Conservation (phyloP, 2,113 vertebrate genomes). For the Anoura caudifer region DNA sequence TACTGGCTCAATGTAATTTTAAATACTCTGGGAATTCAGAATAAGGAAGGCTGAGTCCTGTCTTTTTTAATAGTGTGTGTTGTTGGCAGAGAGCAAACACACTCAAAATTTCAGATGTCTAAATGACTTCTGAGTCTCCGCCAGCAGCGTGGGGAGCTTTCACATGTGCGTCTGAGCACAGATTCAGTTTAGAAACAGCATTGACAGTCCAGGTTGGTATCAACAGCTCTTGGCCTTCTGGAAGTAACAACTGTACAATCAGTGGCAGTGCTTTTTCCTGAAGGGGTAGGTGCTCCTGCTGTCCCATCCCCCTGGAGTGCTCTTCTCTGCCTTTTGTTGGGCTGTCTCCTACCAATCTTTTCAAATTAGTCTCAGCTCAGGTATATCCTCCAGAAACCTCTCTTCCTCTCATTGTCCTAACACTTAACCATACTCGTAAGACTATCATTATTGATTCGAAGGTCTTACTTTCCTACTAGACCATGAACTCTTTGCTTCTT, state of each 20-base stretch:
- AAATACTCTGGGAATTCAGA: slow-evolving; percentile 43
- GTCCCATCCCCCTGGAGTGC: neutral
- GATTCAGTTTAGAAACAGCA: neutral
- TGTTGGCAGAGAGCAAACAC: slow-evolving; percentile 26
- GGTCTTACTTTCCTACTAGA: neutral
- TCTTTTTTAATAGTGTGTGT: slow-evolving; percentile 16
- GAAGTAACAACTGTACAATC: neutral
- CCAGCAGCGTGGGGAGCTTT: neutral
- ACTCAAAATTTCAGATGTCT: slow-evolving; percentile 24
- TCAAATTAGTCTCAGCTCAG: slow-evolving; percentile 23
- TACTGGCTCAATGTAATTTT: neutral
- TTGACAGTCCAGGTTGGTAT: neutral
- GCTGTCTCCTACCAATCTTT: neutral
- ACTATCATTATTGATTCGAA: neutral
- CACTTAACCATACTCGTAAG: neutral
- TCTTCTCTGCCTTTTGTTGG: neutral
- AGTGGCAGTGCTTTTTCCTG: neutral
- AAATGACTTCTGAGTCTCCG: slow-evolving; percentile 23
- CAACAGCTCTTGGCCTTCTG: neutral
- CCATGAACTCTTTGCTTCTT: neutral
- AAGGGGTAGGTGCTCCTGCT: neutral
- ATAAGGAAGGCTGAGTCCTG: neutral
- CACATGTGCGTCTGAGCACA: neutral
- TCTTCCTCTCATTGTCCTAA: neutral
- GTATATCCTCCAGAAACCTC: neutral